These are phyloP conservation scores for Rhinogobio ventralis DNA, from an alignment of 2,797 vertebrate genomes.

Conservation along the genomic window DNA sequence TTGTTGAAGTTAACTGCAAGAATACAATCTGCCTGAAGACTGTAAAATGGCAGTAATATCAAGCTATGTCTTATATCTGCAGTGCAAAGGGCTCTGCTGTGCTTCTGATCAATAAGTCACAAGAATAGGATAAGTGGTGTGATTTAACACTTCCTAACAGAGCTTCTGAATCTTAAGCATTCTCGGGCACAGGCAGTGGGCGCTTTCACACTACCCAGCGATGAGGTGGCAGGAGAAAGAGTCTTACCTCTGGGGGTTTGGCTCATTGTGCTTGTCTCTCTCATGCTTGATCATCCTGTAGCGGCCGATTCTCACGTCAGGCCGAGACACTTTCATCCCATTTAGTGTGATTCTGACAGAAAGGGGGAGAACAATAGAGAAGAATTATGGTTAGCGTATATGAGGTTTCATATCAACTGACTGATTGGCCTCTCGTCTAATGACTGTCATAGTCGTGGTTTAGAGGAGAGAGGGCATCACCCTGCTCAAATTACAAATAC, in stretches of 20 bases:
- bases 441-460: not conserved
- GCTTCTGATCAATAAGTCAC: constrained; percentile 22
- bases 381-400: not conserved
- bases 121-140: constrained; percentile 18
- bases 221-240: constrained; percentile 28
- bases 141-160: constrained; percentile 33
- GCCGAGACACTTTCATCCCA: constrained; percentile 98
- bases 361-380: constrained; percentile 41
- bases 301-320: constrained; percentile 94
- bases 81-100: not conserved
- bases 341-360: constrained; percentile 90
- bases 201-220: not conserved
- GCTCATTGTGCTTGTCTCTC: constrained; percentile 98
- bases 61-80: constrained; percentile 2
- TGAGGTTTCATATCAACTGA: constrained; percentile 19
- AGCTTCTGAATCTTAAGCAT: not conserved
- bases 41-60: constrained; percentile 18
- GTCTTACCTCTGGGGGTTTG: constrained; percentile 97
- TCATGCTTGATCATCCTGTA: constrained; percentile 99
- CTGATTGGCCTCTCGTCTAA: not conserved
- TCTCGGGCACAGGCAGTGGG: not conserved
- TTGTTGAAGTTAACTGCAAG: not conserved
- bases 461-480: not conserved
- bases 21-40: not conserved
- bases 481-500: not conserved